phyloP scores from a whole-genome alignment of 2,888 invertebrate species.

The Stegophylla sp. region DNA sequence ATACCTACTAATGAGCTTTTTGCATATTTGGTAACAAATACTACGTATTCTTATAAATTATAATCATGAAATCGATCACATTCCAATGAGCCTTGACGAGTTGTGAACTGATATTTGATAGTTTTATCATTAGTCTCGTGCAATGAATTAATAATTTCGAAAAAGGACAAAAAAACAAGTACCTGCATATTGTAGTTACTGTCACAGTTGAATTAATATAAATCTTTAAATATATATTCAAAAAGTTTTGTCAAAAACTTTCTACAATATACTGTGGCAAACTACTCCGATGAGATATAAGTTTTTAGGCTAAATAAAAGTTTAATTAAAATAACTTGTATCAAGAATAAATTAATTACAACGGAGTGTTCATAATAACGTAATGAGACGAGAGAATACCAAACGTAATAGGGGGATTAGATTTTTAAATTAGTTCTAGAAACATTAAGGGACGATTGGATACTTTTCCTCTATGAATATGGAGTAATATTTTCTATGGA shows the following conservation, averaged over 20 bases:
- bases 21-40: not conserved
- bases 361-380: not conserved
- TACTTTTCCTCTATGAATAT: no score
- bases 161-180: not conserved
- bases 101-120: not conserved
- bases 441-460: not conserved
- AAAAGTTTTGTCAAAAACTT: slow-evolving; percentile 32
- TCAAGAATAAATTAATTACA: slow-evolving; percentile 33
- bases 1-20: not conserved
- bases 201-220: slow-evolving; percentile 20
- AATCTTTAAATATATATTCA: slow-evolving; percentile 26
- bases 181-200: not conserved
- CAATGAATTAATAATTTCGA: not conserved
- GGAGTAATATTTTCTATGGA: no score
- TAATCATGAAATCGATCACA: not conserved
- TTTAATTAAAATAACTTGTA: slow-evolving; percentile 36
- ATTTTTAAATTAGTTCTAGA: not conserved
- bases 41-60: not conserved
- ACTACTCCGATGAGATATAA: slow-evolving; percentile 7
- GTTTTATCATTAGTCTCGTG: not conserved
- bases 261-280: not conserved
- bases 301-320: slow-evolving; percentile 27
- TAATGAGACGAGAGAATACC: not conserved
- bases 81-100: not conserved
- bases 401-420: not conserved